Evolutionary conservation across 2,888 invertebrate genomes (phyloP).

Genomic region (Megastigmus dorsalis): DNA sequence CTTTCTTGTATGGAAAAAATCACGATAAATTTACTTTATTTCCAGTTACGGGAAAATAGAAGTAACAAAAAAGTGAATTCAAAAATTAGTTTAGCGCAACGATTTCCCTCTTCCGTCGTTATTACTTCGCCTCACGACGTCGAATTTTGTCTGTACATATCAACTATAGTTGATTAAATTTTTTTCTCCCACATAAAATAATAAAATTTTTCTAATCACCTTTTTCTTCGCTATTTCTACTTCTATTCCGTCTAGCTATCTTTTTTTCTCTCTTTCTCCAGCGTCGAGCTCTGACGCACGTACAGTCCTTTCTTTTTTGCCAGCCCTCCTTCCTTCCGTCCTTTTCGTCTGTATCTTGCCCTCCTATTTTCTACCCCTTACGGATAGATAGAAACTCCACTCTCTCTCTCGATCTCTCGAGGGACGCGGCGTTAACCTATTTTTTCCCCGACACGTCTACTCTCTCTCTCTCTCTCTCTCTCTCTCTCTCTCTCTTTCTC

Average conservation of each 20-base stretch:
- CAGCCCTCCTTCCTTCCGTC: slow-evolving; percentile 14
- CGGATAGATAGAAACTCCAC: not conserved
- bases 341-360: not conserved
- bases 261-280: not conserved
- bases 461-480: too few relatives aligned
- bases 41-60: too few relatives aligned
- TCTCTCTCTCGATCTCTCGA: slow-evolving; percentile 46
- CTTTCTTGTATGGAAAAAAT: too few relatives aligned
- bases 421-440: slow-evolving; percentile 50
- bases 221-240: not conserved
- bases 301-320: slow-evolving; percentile 10
- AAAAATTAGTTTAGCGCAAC: not conserved
- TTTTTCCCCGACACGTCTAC: slow-evolving; percentile 4
- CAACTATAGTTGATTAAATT: not conserved
- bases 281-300: slow-evolving; percentile 6
- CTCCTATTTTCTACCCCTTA: slow-evolving; percentile 45
- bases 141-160: not conserved
- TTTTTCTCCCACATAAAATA: slow-evolving; percentile 11
- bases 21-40: too few relatives aligned
- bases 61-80: too few relatives aligned
- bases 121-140: not conserved
- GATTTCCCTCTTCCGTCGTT: not conserved
- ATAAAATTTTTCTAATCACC: slow-evolving; percentile 25
- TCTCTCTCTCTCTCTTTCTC: slow-evolving; percentile 46
- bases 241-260: too few relatives aligned